Percentiles rank a stretch among this genome's conserved stretches.
Evolutionary conservation across 2,888 invertebrate genomes (phyloP).

Genomic region (Matsumyia berberina): DNA sequence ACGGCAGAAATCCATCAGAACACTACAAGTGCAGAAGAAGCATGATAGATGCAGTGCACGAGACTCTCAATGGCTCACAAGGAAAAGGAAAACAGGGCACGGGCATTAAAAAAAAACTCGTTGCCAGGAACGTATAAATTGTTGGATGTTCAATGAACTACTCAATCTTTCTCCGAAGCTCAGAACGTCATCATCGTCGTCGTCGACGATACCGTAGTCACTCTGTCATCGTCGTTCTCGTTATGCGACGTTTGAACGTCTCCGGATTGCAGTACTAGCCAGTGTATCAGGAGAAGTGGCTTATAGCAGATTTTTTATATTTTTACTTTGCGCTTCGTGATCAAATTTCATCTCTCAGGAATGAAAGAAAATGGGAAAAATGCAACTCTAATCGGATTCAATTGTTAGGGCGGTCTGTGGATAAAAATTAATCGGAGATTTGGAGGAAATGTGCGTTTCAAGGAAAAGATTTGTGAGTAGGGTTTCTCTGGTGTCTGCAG

Average conservation of each 20-base stretch:
- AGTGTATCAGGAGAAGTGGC: conserved; percentile 28
- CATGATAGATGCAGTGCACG: background rate
- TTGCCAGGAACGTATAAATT: conserved; percentile 54
- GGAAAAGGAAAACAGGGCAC: conserved; percentile 61
- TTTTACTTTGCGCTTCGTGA: conserved; percentile 12
- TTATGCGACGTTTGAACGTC: conserved; percentile 24
- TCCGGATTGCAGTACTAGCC: conserved; percentile 36
- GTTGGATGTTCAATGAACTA: conserved; percentile 72
- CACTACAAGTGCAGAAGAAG: conserved; percentile 10
- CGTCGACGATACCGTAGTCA: background rate
- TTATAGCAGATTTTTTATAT: conserved; percentile 33
- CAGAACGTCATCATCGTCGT: conserved; percentile 10
- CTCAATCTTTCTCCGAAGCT: conserved; percentile 25
- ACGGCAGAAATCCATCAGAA: conserved; percentile 48
- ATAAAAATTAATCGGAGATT: background rate
- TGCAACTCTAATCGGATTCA: conserved; percentile 50
- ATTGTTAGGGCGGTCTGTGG: background rate
- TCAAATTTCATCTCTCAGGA: conserved; percentile 56
- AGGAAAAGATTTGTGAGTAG: no score
- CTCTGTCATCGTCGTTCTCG: conserved; percentile 24
- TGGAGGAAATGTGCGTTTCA: no score
- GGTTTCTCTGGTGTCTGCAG: no score
- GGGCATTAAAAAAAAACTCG: conserved; percentile 33
- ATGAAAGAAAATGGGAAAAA: conserved; percentile 46
- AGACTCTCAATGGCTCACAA: conserved; percentile 44